Percentiles rank a stretch among this genome's conserved stretches.
phyloP scores from a whole-genome alignment of 2,113 vertebrate genomes.

The Lamprotornis superbus region DNA sequence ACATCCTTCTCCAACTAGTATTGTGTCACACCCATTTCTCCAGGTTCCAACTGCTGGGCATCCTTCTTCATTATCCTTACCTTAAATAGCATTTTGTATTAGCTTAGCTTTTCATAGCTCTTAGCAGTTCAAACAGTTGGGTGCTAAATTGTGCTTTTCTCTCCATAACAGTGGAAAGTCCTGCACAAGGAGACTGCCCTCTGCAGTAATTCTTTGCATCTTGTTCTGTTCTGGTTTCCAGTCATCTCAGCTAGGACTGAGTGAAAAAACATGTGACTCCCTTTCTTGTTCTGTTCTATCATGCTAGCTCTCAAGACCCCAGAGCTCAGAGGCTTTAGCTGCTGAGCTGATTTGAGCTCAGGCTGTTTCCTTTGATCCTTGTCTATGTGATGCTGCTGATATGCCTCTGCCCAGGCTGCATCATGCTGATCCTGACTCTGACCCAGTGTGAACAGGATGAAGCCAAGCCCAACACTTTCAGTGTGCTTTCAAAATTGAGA shows the following conservation, averaged over 20 bases:
- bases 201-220: background rate
- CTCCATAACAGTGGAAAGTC: background rate
- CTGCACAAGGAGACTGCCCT: background rate
- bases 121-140: background rate
- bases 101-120: background rate
- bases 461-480: background rate
- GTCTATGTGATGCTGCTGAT: background rate
- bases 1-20: background rate
- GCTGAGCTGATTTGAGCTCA: background rate
- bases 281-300: background rate
- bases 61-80: background rate
- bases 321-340: background rate
- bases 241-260: background rate
- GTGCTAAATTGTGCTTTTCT: background rate
- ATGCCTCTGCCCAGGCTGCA: background rate
- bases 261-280: background rate
- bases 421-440: background rate
- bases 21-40: background rate
- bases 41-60: background rate
- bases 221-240: background rate
- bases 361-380: background rate
- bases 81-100: background rate
- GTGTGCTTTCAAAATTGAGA: background rate
- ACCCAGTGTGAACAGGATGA: fast-evolving
- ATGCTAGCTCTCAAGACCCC: background rate